Conservation (phyloP, 2,888 invertebrate species). For the Sinelater perroti region DNA sequence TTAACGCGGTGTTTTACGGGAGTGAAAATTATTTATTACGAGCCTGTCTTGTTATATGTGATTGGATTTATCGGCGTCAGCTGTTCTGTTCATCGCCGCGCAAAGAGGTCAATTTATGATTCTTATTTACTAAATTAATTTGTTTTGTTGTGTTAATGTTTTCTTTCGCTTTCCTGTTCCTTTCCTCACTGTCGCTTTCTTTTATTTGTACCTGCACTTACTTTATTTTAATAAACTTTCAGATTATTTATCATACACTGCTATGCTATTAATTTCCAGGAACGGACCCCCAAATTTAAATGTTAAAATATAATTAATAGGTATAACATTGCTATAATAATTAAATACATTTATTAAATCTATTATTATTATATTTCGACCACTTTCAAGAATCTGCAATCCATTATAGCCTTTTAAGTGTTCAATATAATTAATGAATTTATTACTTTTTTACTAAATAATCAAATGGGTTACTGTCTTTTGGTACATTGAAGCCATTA, state of each 20-base stretch:
- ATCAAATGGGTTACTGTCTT: background rate
- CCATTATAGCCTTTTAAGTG: constrained; percentile 29
- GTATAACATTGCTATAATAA: constrained; percentile 5
- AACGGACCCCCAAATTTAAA: constrained; percentile 6
- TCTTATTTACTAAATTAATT: constrained; percentile 4
- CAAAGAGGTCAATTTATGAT: constrained; percentile 1
- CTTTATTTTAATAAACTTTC: no score
- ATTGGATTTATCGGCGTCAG: no score
- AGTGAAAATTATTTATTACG: no score
- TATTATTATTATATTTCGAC: constrained; percentile 26
- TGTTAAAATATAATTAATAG: constrained; percentile 30
- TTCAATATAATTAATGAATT: constrained; percentile 11
- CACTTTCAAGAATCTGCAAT: background rate
- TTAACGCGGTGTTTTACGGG: no score
- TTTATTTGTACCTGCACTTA: constrained; percentile 1
- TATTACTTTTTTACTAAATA: constrained; percentile 8
- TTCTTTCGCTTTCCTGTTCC: constrained; percentile 6
- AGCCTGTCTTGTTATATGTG: no score
- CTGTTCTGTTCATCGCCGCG: no score
- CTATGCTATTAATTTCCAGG: no score
- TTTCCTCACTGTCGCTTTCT: background rate
- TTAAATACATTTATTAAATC: constrained; percentile 20
- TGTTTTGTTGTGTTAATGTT: background rate
- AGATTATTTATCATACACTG: no score
- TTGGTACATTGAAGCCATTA: constrained; percentile 22